Evolutionary conservation across 2,113 vertebrate species (phyloP).

Genomic region (Capreolus pygargus): DNA sequence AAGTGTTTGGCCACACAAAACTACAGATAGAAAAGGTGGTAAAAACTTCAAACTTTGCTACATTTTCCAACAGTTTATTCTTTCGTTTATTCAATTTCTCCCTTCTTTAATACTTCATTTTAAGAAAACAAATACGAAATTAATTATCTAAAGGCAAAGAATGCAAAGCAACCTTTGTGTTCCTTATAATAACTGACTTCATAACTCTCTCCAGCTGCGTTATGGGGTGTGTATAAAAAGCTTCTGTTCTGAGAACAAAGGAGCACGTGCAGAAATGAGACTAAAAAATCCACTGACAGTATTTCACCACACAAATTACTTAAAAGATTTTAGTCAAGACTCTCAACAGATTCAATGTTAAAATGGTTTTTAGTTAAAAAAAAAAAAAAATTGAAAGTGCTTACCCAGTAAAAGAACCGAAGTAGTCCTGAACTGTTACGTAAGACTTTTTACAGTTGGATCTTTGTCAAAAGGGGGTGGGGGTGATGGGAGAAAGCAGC

Average conservation of each 20-base stretch:
- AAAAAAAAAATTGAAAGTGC: slow-evolving; percentile 70
- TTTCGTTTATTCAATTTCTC: slow-evolving; percentile 56
- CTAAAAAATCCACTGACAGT: slow-evolving; percentile 70
- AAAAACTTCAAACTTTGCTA: slow-evolving; percentile 73
- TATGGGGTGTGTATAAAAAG: slow-evolving; percentile 76
- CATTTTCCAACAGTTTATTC: slow-evolving; percentile 66
- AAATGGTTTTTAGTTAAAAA: slow-evolving; percentile 71
- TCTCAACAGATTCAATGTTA: slow-evolving; percentile 72
- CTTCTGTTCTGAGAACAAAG: slow-evolving; percentile 83
- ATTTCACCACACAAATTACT: slow-evolving; percentile 61
- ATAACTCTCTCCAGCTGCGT: slow-evolving; percentile 79
- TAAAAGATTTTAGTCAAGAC: slow-evolving; percentile 63
- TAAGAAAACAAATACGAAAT: slow-evolving; percentile 53
- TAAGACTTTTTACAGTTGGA: slow-evolving; percentile 77
- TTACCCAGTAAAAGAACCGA: slow-evolving; percentile 80
- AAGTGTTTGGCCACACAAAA: slow-evolving; percentile 83
- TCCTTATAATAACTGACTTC: slow-evolving; percentile 75
- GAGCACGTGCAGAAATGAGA: slow-evolving; percentile 84
- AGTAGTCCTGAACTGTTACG: slow-evolving; percentile 77
- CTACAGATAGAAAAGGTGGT: slow-evolving; percentile 68
- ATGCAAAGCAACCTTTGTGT: slow-evolving; percentile 71
- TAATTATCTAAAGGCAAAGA: slow-evolving; percentile 65
- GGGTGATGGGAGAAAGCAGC: slow-evolving; percentile 72
- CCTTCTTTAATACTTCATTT: slow-evolving; percentile 40
- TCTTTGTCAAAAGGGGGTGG: slow-evolving; percentile 77